These are phyloP conservation scores for Nephotettix cincticeps DNA, from an alignment of 1,140 invertebrate genomes.

Conservation along the genomic window DNA sequence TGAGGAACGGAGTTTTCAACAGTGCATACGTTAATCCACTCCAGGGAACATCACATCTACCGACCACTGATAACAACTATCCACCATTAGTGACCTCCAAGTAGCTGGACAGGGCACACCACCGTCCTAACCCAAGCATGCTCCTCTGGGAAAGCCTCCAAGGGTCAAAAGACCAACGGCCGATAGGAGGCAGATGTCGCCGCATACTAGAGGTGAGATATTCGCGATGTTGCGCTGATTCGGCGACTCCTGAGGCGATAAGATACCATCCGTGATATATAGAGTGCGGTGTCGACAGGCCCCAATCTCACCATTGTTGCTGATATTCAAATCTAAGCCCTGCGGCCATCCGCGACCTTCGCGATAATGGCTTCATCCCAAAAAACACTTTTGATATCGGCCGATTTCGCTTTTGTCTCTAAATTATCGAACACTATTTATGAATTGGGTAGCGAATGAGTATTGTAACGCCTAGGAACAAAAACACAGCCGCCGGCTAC, in stretches of 20 bases:
- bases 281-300: conserved; percentile 11
- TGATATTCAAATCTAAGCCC: conserved; percentile 15
- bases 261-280: conserved; percentile 17
- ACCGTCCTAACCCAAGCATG: no score
- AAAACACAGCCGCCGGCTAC: background rate
- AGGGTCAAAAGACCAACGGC: no score
- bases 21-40: no score
- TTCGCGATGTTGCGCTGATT: background rate
- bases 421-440: conserved; percentile 7
- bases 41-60: no score
- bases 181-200: background rate
- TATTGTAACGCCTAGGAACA: background rate
- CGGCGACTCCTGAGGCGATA: background rate
- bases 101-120: no score
- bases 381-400: conserved; percentile 13
- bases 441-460: conserved; percentile 6
- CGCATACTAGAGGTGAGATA: background rate
- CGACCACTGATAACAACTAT: no score
- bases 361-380: conserved; percentile 11
- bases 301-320: conserved; percentile 16
- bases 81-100: no score
- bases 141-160: no score
- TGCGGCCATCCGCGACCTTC: background rate
- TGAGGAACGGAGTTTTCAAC: no score
- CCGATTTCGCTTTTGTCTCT: background rate